Percentiles rank a stretch among this genome's conserved stretches.
These are phyloP conservation scores for Drosophila truncata DNA, from an alignment of 1,140 invertebrate genomes.

Conservation along the genomic window DNA sequence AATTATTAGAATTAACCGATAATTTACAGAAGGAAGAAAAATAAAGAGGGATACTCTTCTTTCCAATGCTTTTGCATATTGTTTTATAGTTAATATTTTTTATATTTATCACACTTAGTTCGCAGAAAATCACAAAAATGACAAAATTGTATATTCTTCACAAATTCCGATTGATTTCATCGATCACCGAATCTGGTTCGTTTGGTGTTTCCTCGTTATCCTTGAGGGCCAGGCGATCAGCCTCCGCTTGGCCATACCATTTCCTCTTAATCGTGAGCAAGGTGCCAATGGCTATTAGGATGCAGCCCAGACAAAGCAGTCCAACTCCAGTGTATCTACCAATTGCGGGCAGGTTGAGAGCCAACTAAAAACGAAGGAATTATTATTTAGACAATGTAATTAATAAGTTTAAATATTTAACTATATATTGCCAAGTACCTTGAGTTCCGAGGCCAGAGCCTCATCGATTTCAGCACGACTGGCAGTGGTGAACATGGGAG, in stretches of 20 bases:
- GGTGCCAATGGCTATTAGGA: constrained; percentile 53
- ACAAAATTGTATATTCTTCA: neutral
- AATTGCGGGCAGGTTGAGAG: constrained; percentile 62
- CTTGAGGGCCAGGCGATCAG: constrained; percentile 50
- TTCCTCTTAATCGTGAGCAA: constrained; percentile 58
- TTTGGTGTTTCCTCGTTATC: constrained; percentile 20
- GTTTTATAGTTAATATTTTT: neutral
- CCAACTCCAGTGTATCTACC: constrained; percentile 67
- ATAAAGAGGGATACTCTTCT: neutral
- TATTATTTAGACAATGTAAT: neutral
- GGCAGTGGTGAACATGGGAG: constrained; percentile 69
- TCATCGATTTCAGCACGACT: constrained; percentile 64
- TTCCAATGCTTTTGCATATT: neutral
- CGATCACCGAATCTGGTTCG: neutral
- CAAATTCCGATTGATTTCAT: neutral
- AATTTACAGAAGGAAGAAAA: neutral
- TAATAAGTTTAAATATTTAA: neutral
- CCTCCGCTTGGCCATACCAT: constrained; percentile 64
- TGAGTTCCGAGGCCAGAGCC: constrained; percentile 64
- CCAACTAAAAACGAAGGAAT: constrained; percentile 46
- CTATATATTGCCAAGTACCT: no score
- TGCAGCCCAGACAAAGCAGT: constrained; percentile 58
- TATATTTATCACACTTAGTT: constrained; percentile 28
- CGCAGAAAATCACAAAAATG: constrained; percentile 8
- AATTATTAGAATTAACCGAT: neutral